Base-by-base conservation (phyloP, 2,113 vertebrate genomes). In the Corynorhinus townsendii region DNA sequence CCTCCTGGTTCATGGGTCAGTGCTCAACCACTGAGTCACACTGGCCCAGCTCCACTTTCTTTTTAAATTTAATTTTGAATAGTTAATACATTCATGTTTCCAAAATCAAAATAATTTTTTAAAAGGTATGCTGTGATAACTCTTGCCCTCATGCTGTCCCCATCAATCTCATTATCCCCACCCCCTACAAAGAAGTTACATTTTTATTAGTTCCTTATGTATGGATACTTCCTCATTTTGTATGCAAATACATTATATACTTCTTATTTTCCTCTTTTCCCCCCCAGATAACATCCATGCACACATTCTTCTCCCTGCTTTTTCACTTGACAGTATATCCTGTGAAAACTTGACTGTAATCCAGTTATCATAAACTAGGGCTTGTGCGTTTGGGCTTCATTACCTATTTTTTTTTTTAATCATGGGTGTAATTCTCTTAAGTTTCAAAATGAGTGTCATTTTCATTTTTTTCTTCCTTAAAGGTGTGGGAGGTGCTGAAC, bases 401-500 rank as follows among this genome's bases (percentile, higher is more conserved):
- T 30, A 30, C 30, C 35, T 45, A 24, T 2, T 40, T 76, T 40
- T 26, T 30, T 22, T 64, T 77, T 47, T 40, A 68, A 77, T 59
- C 0, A 5, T 76, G 45, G 69, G 14, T 16, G 40, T 62, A 19
- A 66, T 54, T 47, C 15, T 56, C 2, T 90, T 20, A 76, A 20
- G 30, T 81, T 85, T 83, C 35, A 81, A 84, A 95, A 75, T n/a
- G 64, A 49, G 35, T 38, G 3, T 87, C 77, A 84, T 91, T 91
- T 86, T 91, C 2, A 5, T 93, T 69, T 88, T 91, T 52, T 84
- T 79, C 35, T 93, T 86, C 68, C 54, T 93, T 97, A 86, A 97
- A 97, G 97, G 97, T 97, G 96, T 96, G 97, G 97, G 90, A 97
- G 97, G 95, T 97, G 97, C 97, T 97, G 96, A 97, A 95, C 52